These are phyloP conservation scores for Phenganax subtilis DNA, from an alignment of 92 coral and sea anemone genomes.

Conservation along the genomic window DNA sequence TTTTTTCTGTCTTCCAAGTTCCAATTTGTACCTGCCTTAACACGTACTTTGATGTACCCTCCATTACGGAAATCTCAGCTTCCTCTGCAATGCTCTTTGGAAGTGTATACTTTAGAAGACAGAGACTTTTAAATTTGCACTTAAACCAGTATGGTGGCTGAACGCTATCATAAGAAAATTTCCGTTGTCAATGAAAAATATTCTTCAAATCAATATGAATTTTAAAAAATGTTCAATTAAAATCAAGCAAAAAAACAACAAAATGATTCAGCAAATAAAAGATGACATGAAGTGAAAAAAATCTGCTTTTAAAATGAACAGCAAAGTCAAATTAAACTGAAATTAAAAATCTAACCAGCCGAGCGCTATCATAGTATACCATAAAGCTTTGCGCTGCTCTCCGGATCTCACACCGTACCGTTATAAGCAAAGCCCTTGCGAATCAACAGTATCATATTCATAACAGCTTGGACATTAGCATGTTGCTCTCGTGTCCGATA, in stretches of 20 bases:
- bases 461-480: too few relatives aligned
- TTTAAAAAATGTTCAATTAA: neutral
- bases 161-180: neutral
- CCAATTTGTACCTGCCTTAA: neutral
- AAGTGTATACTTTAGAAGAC: conserved; percentile 10
- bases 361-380: too few relatives aligned
- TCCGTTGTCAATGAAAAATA: neutral
- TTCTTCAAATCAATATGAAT: neutral
- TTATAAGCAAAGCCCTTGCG: too few relatives aligned
- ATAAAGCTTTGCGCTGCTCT: too few relatives aligned
- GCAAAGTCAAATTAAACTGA: too few relatives aligned
- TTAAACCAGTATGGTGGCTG: conserved; percentile 15
- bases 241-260: neutral
- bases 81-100: conserved; percentile 1
- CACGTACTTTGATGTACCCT: conserved; percentile 24
- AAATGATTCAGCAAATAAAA: neutral
- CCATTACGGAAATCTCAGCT: conserved; percentile 17
- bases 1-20: neutral
- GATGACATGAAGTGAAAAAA: neutral
- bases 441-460: too few relatives aligned
- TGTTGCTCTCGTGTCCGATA: too few relatives aligned
- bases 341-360: too few relatives aligned
- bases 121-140: neutral
- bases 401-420: too few relatives aligned
- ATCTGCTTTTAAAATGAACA: neutral